Percentiles rank a stretch among this genome's conserved stretches.
Conservation (phyloP, 2,113 vertebrate species). For the Heterochromis multidens region DNA sequence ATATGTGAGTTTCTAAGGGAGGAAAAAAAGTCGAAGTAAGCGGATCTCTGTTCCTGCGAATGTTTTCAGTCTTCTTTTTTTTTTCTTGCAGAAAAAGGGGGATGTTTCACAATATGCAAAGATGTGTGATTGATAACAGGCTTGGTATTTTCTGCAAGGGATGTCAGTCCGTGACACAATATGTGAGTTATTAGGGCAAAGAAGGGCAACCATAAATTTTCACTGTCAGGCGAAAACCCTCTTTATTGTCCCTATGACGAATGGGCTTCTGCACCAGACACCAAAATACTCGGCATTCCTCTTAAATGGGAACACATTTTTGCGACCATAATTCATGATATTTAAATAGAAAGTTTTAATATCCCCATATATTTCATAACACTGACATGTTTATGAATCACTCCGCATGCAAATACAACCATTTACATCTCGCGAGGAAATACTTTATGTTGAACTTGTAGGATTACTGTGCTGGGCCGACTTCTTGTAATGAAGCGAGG, state of each 20-base stretch:
- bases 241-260: conserved; percentile 99
- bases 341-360: conserved; percentile 99
- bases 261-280: conserved; percentile 95
- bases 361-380: conserved; percentile 92
- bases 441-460: conserved; percentile 49
- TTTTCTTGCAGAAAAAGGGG: conserved; percentile 33
- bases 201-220: conserved; percentile 99
- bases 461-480: conserved; percentile 14
- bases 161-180: conserved; percentile 94
- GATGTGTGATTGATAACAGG: conserved; percentile 87
- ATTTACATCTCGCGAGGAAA: conserved; percentile 87
- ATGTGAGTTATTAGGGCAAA: conserved; percentile 99
- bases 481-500: background rate
- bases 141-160: conserved; percentile 90
- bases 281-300: conserved; percentile 96
- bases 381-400: conserved; percentile 97
- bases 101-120: conserved; percentile 74
- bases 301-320: conserved; percentile 99
- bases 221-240: conserved; percentile 97
- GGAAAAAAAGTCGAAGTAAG: conserved; percentile 4
- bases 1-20: background rate
- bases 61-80: conserved; percentile 29
- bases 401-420: conserved; percentile 95
- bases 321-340: conserved; percentile 95
- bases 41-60: conserved; percentile 4